Evolutionary conservation across 2,888 invertebrate genomes (phyloP), one percentile per base, ranked within the genome.

Genomic region (Aspidapion aeneum): DNA sequence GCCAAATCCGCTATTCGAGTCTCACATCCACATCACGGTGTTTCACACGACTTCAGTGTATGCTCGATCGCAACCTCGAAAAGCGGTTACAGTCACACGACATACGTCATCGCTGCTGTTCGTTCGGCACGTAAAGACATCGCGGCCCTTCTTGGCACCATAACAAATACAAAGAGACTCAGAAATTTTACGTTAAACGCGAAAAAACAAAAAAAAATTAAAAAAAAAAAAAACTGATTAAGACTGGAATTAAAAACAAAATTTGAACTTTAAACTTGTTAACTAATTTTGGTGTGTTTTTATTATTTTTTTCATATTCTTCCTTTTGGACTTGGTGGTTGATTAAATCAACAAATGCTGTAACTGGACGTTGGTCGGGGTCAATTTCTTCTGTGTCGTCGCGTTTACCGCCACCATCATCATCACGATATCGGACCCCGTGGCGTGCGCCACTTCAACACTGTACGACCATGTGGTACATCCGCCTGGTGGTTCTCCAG

Each of bases 391-490:
- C 35, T 35, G 3, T 35, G 35, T 7, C 35, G 35, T 35, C 12
- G 74, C 69, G 71, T 70, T 65, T 71, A 70, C 74, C 75, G 72
- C 76, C 75, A 82, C 78, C 79, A 82, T 81, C 83, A 85, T 85
- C 84, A 84, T 85, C 83, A 84, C 84, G 83, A 85, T 85, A 84
- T 82, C 83, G 82, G 85, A 85, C 87, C 88, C 88, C 88, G 89
- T 88, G 89, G 89, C 89, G 86, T 89, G 89, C 87, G 88, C 89
- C 87, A 82, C 82, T 73, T 81, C 81, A 74, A 88, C 90, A 86
- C 88, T 90, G 87, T 90, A 90, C 88, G 90, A 90, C 87, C 89
- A 89, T 88, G 87, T 88, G 85, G 87, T 88, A 84, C 87, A 79
- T 72, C 86, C 86, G 77, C 85, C 84, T 83, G 86, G 86, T 83